Evolutionary conservation across 2,888 invertebrate genomes (phyloP).

Genomic region (Caenorhabditis imperialis): DNA sequence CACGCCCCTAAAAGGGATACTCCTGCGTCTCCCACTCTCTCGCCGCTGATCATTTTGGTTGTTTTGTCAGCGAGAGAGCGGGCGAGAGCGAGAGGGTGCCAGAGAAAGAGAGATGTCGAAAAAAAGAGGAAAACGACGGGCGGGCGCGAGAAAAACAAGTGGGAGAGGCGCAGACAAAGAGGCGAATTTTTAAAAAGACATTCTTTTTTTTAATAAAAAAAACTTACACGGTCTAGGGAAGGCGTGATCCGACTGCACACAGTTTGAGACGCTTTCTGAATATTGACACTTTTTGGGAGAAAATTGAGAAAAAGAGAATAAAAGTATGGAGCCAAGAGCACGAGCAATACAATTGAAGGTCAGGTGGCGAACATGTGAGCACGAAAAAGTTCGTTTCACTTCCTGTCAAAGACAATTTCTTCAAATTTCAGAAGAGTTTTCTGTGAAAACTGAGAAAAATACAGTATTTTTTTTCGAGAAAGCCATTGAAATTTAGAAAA

Average conservation of each 20-base stretch:
- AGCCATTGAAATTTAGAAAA: too few species aligned
- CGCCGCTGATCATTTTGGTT: neutral
- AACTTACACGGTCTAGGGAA: constrained; percentile 43
- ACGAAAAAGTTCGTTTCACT: too few species aligned
- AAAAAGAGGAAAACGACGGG: constrained; percentile 10
- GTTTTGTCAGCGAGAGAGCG: neutral
- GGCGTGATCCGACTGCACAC: constrained; percentile 7
- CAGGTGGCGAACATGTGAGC: constrained; percentile 1
- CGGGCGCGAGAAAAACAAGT: constrained; percentile 2
- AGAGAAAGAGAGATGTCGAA: constrained; percentile 12
- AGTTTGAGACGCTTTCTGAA: constrained; percentile 22
- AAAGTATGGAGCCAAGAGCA: neutral
- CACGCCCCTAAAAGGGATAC: too few species aligned
- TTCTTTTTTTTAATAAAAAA: neutral
- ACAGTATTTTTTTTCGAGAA: neutral
- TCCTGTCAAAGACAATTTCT: too few species aligned
- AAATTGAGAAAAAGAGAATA: constrained; percentile 1
- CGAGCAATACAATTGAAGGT: constrained; percentile 5
- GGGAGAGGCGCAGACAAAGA: constrained; percentile 5
- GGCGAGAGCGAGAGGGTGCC: constrained; percentile 1
- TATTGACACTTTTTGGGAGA: neutral
- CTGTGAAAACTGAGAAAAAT: neutral
- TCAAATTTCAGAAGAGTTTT: constrained; percentile 9
- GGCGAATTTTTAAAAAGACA: constrained; percentile 4
- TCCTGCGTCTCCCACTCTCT: too few species aligned